These are phyloP conservation scores for Phrynosoma platyrhinos DNA, from an alignment of 2,113 vertebrate genomes.

Conservation along the genomic window DNA sequence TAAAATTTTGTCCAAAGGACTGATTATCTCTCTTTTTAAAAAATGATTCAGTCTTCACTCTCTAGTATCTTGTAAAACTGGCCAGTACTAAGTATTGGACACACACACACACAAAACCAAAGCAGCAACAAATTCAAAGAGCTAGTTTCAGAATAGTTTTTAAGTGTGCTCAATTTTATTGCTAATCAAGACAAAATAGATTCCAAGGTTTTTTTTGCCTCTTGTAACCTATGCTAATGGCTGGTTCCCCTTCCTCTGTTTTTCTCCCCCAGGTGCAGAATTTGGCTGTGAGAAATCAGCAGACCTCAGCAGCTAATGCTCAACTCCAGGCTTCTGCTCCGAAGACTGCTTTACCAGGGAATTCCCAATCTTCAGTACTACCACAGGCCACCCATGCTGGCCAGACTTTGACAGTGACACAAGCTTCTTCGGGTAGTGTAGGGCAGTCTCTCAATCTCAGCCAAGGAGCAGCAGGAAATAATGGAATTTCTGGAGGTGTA, in stretches of 20 bases:
- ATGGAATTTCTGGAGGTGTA: conserved; percentile 69
- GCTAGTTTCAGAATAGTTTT: neutral
- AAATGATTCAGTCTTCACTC: neutral
- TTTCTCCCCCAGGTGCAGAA: conserved; percentile 79
- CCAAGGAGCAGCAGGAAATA: conserved; percentile 74
- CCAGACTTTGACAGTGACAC: conserved; percentile 76
- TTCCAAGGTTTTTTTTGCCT: fast-evolving
- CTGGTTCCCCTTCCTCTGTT: conserved; percentile 42
- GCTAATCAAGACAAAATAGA: fast-evolving
- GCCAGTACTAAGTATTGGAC: neutral
- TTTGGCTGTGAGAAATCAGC: conserved; percentile 82
- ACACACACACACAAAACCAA: neutral
- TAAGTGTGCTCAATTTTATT: fast-evolving
- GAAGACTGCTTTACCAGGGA: conserved; percentile 76
- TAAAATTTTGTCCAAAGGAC: neutral
- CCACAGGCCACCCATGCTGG: conserved; percentile 68
- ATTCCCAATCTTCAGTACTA: conserved; percentile 74
- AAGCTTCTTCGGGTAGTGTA: conserved; percentile 66
- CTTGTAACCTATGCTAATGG: neutral
- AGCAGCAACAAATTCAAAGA: neutral
- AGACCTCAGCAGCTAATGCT: conserved; percentile 72
- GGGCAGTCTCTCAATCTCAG: conserved; percentile 82
- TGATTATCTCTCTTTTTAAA: neutral
- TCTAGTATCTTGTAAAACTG: neutral
- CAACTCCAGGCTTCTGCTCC: conserved; percentile 77